Conservation (phyloP, 2,797 vertebrate species). For the Zalophus californianus region DNA sequence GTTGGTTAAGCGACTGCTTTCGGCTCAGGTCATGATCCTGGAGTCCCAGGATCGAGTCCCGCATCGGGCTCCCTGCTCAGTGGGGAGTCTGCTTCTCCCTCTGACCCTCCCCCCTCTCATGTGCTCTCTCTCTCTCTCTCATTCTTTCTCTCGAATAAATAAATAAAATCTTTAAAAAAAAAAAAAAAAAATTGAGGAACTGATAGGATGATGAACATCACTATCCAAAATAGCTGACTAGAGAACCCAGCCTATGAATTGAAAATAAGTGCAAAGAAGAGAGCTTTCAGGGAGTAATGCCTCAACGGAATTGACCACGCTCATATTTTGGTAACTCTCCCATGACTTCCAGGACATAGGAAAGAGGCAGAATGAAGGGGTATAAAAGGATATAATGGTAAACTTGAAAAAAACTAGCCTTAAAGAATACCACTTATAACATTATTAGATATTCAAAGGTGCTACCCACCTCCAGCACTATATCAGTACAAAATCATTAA, state of each 20-base stretch:
- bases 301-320: neutral
- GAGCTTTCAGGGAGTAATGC: neutral
- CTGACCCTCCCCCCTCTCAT: too few species aligned
- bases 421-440: neutral
- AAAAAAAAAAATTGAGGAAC: constrained; percentile 33
- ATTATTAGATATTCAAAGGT: constrained; percentile 25
- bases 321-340: neutral
- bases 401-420: neutral
- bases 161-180: too few species aligned
- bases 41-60: too few species aligned
- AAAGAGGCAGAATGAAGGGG: neutral
- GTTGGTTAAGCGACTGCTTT: too few species aligned
- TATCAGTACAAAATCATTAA: neutral
- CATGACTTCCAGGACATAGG: neutral
- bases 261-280: neutral
- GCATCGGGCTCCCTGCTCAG: too few species aligned
- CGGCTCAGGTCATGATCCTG: too few species aligned
- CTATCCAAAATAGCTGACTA: neutral
- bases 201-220: neutral
- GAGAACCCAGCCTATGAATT: neutral
- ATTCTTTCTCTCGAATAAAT: too few species aligned
- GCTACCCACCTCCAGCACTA: neutral
- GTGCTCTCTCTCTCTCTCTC: too few species aligned
- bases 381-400: neutral
- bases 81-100: too few species aligned